Base-by-base conservation (phyloP, 2,113 vertebrate species). In the Sphyrna mokarran region DNA sequence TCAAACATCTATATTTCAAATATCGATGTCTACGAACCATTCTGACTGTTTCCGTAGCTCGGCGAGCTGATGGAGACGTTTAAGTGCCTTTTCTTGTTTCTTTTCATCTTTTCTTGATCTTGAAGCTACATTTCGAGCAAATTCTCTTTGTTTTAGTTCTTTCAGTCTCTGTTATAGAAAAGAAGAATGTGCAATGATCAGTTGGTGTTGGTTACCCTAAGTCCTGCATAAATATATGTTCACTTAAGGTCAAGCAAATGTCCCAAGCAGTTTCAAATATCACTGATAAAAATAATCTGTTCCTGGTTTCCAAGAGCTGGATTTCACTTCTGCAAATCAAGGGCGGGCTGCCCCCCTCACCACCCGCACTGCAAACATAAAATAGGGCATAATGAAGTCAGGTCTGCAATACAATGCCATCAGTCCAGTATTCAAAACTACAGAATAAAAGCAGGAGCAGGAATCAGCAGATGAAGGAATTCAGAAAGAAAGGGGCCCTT, bases 21-120 rank as follows among this genome's bases (percentile, higher is more conserved):
- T 37, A 70, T 96, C 94, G 95, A 95, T 96, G 91, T 96, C 5
- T 86, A 96, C 98, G 98, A 97, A 98, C 99, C 98, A 97, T 97
- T 99, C 98, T 87, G 97, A 97, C 96, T 98, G 98, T 96, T 99
- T 99, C 96, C 98, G 98, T 96, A 99, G 96, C 96, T 99, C 98
- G 96, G 99, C 99, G 16, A 99, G 98, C 97, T 98, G 98, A 96
- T 99, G 98, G 83, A 99, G 98, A 16, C 98, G 98, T 96, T 98
- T 98, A 96, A 99, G 98, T 96, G 98, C 99, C 97, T 99, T 98
- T 97, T 99, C 99, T 97, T 99, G 99, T 96, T 99, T 99, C 97
- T 98, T 99, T 96, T 99, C 98, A 98, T 99, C 99, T 98, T 99
- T 99, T 99, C 99, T 99, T 66, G 99, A 99, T 97, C 99, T 99